A percentile compares a stretch with the other conserved stretches of the same genome.
phyloP scores from a whole-genome alignment of 2,888 invertebrate species.

The Neoascia interrupta region DNA sequence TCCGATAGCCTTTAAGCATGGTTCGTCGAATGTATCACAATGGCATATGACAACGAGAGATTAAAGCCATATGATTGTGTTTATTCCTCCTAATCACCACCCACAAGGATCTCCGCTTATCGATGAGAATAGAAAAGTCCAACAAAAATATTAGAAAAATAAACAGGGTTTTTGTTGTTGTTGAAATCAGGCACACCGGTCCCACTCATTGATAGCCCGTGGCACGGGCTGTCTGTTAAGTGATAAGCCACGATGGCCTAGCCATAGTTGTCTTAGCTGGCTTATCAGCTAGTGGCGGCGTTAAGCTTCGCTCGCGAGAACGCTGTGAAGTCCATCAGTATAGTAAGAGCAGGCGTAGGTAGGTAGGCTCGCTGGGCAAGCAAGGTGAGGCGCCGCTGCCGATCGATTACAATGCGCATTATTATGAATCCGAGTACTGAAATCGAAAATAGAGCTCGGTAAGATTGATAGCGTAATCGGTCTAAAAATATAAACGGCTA shows the following conservation, averaged over 20 bases:
- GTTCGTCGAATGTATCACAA: constrained; percentile 11
- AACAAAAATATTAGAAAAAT: constrained; percentile 15
- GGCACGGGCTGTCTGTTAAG: not conserved
- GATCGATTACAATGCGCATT: too few species aligned
- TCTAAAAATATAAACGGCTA: constrained; percentile 35
- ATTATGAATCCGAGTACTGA: not conserved
- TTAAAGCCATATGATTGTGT: not conserved
- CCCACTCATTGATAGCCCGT: constrained; percentile 6
- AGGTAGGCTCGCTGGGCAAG: too few species aligned
- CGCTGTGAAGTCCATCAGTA: not conserved
- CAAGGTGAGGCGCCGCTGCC: too few species aligned
- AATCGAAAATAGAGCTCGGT: constrained; percentile 17
- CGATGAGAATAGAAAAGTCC: too few species aligned
- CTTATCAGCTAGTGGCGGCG: not conserved
- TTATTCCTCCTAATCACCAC: constrained; percentile 35
- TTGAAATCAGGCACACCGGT: constrained; percentile 15
- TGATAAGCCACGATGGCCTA: constrained; percentile 20
- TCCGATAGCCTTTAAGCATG: constrained; percentile 45
- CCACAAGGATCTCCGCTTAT: constrained; percentile 40
- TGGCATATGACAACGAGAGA: constrained; percentile 1
- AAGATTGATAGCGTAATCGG: constrained; percentile 18
- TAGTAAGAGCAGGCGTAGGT: not conserved
- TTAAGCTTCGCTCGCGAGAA: not conserved
- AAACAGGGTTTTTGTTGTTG: too few species aligned
- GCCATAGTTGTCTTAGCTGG: constrained; percentile 20